phyloP scores from a whole-genome alignment of 2,797 vertebrate species.

The Euphonia xanthogaster region DNA sequence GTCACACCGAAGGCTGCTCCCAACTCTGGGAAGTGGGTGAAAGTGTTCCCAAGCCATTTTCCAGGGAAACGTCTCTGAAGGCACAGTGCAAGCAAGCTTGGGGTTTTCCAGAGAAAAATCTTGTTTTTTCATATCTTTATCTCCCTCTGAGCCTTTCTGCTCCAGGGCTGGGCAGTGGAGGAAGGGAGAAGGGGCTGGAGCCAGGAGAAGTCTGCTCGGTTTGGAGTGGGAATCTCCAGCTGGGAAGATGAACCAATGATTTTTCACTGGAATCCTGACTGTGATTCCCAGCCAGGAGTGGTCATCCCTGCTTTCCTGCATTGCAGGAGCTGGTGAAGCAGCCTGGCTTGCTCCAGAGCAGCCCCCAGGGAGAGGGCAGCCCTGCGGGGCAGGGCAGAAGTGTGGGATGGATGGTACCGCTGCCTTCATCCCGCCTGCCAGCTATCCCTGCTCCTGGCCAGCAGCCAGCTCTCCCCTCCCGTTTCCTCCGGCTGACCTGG shows the following conservation, averaged over 20 bases:
- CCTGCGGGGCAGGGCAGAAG: not conserved
- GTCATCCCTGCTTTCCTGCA: not conserved
- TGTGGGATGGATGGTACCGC: not conserved
- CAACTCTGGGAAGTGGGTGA: fast-evolving
- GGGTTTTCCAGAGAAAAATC: not conserved
- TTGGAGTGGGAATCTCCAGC: not conserved
- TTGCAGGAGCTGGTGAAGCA: not conserved
- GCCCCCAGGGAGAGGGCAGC: not conserved
- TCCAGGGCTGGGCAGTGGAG: not conserved
- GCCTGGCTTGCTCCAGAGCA: fast-evolving
- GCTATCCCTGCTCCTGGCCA: fast-evolving
- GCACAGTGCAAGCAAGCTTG: fast-evolving
- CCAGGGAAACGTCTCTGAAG: not conserved
- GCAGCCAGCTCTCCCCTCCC: not conserved
- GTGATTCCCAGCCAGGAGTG: not conserved
- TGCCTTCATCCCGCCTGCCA: not conserved
- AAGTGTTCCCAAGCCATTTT: not conserved
- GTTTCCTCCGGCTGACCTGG: not conserved
- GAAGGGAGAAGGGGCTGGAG: not conserved
- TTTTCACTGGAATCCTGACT: fast-evolving
- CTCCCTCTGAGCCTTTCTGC: not conserved
- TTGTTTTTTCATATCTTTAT: not conserved
- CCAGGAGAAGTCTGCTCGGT: not conserved
- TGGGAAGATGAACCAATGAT: not conserved
- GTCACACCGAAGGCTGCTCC: fast-evolving